phyloP scores from a whole-genome alignment of 2,113 vertebrate species.

The Dinomys branickii region DNA sequence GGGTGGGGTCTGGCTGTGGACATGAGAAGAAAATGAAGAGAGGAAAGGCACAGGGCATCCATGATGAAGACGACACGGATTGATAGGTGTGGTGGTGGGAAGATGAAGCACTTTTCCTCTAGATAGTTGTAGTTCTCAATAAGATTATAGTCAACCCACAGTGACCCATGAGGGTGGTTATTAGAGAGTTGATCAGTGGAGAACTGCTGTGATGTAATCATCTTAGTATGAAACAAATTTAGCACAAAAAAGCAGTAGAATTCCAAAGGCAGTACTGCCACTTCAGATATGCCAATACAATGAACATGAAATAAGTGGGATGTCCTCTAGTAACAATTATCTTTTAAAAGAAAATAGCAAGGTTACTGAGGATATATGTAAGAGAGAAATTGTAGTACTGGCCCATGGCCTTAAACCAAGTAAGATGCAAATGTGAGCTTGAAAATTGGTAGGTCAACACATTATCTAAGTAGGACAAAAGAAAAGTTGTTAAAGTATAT shows the following conservation, averaged over 20 bases:
- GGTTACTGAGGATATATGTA: background rate
- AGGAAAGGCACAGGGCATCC: background rate
- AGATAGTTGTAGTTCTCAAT: conserved; percentile 2
- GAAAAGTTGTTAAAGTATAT: background rate
- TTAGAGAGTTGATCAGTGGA: background rate
- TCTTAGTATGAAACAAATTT: background rate
- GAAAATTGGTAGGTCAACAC: background rate
- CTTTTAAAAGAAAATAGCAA: background rate
- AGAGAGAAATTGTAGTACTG: background rate
- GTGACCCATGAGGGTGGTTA: background rate
- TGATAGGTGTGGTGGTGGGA: background rate
- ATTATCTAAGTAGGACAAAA: background rate
- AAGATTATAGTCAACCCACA: background rate
- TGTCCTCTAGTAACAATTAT: background rate
- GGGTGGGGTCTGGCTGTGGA: background rate
- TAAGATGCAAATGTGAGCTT: background rate
- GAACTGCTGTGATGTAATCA: background rate
- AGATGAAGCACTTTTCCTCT: background rate
- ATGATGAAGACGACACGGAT: background rate
- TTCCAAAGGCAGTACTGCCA: background rate
- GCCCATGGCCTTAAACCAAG: background rate
- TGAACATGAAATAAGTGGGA: background rate
- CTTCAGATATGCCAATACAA: background rate
- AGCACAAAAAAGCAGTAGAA: background rate
- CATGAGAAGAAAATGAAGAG: background rate